These are phyloP conservation scores for Nephila pilipes DNA, from an alignment of 1,140 invertebrate species.

Conservation along the genomic window DNA sequence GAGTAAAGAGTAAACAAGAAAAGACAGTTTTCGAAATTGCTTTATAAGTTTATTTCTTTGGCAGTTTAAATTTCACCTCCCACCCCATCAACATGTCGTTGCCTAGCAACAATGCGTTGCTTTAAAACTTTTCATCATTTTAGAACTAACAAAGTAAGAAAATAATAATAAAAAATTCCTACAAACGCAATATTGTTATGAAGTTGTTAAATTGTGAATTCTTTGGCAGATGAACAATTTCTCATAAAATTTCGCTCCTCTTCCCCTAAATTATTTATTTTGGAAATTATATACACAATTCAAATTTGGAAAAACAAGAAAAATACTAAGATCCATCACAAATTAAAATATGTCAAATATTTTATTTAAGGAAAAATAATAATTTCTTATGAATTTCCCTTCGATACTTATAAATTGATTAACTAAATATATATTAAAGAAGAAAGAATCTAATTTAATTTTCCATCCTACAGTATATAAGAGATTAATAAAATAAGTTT, in stretches of 20 bases:
- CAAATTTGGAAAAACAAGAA: too few species aligned
- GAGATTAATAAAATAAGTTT: too few species aligned
- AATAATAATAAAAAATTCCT: background rate
- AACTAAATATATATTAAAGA: too few species aligned
- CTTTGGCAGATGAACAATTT: background rate
- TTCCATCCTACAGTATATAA: too few species aligned
- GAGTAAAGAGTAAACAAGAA: slow-evolving; percentile 37
- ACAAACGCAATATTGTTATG: background rate
- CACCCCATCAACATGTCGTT: slow-evolving; percentile 41
- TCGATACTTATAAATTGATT: too few species aligned
- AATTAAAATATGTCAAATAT: too few species aligned
- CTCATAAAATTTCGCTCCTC: background rate
- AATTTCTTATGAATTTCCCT: too few species aligned
- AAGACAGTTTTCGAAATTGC: slow-evolving; percentile 41
- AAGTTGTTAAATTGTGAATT: background rate
- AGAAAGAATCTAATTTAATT: too few species aligned
- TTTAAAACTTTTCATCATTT: slow-evolving; percentile 50
- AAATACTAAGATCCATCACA: too few species aligned
- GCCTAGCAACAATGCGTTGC: slow-evolving; percentile 17
- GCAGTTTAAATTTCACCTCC: background rate
- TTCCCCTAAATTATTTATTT: too few species aligned
- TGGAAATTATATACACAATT: too few species aligned
- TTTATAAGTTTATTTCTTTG: slow-evolving; percentile 13
- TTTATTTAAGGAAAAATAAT: too few species aligned
- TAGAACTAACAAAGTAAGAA: background rate